Conservation (phyloP, 2,888 invertebrate species). For the Unio delphinus region DNA sequence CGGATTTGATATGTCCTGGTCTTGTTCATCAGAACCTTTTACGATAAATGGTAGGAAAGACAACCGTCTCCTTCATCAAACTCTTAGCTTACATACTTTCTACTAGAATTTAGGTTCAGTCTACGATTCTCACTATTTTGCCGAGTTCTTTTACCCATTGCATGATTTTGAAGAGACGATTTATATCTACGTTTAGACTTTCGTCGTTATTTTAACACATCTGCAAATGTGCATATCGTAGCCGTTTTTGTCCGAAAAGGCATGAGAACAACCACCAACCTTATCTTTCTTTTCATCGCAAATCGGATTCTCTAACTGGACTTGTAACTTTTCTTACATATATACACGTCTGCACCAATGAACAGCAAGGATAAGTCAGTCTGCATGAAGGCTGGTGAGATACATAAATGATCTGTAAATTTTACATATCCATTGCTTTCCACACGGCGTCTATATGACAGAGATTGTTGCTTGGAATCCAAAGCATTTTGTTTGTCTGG, state of each 20-base stretch:
- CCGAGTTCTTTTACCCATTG: neutral
- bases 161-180: neutral
- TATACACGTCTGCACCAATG: conserved; percentile 1
- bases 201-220: conserved; percentile 6
- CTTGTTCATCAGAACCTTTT: too few species aligned
- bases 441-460: conserved; percentile 38
- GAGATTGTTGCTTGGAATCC: conserved; percentile 32
- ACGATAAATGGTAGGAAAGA: too few species aligned
- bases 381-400: conserved; percentile 12
- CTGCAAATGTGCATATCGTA: conserved; percentile 14
- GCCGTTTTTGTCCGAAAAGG: conserved; percentile 11
- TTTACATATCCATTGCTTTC: conserved; percentile 25
- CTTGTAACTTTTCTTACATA: conserved; percentile 11
- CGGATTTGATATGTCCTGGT: too few species aligned
- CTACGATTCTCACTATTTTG: too few species aligned
- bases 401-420: conserved; percentile 23
- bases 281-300: conserved; percentile 16
- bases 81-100: too few species aligned
- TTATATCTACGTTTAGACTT: conserved; percentile 5
- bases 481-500: conserved; percentile 18
- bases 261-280: conserved; percentile 17
- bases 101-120: too few species aligned
- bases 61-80: too few species aligned
- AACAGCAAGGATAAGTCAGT: too few species aligned
- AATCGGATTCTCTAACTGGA: conserved; percentile 15